These are phyloP conservation scores for Prionace glauca DNA, from an alignment of 2,797 vertebrate genomes.

Conservation along the genomic window DNA sequence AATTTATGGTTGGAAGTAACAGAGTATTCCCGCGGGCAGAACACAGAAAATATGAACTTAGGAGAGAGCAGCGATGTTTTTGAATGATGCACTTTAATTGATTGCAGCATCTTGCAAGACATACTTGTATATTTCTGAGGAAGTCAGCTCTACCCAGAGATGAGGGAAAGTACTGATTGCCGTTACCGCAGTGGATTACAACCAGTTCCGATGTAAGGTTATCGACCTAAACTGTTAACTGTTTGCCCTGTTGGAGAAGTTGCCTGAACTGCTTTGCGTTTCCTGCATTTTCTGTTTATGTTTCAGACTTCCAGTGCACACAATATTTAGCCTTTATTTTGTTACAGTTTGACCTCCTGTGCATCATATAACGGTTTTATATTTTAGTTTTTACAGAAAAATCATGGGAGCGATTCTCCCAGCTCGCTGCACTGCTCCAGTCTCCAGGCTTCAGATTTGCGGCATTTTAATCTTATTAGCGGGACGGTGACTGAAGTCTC, in stretches of 20 bases:
- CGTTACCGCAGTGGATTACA: neutral
- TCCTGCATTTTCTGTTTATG: neutral
- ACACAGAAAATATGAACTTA: slow-evolving; percentile 31
- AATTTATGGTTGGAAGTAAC: slow-evolving; percentile 52
- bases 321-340: neutral
- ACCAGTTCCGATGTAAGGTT: neutral
- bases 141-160: neutral
- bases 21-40: slow-evolving; percentile 54
- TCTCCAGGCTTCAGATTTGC: too few relatives aligned
- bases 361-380: neutral
- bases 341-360: neutral
- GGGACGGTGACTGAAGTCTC: too few relatives aligned
- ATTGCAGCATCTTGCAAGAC: neutral
- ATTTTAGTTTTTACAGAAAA: neutral
- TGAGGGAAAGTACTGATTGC: neutral
- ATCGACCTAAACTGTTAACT: neutral
- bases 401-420: too few relatives aligned
- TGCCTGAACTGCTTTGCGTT: neutral
- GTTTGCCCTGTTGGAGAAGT: neutral
- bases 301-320: neutral
- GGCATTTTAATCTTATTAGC: too few relatives aligned
- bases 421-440: too few relatives aligned
- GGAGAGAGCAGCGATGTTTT: neutral
- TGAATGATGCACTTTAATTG: neutral
- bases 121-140: neutral